A percentile compares a stretch with the other conserved stretches of the same genome.
phyloP scores from a whole-genome alignment of 2,113 vertebrate species.

The Cryptomyrus ogoouensis region DNA sequence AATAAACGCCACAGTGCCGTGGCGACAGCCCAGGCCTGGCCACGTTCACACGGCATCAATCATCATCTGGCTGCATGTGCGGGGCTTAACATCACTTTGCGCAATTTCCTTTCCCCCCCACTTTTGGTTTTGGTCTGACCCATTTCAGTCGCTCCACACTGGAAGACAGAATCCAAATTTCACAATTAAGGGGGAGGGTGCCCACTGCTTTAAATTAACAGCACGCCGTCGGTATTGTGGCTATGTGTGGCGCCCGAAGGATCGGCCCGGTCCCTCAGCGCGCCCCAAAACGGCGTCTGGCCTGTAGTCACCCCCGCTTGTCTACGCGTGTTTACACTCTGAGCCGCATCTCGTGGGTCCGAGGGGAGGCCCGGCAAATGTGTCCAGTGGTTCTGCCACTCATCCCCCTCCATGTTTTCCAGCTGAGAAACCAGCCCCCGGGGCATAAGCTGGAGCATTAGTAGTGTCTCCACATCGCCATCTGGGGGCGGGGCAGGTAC shows the following conservation, averaged over 20 bases:
- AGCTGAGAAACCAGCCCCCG: not conserved
- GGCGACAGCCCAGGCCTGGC: not conserved
- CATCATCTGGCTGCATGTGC: not conserved
- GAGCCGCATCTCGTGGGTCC: not conserved
- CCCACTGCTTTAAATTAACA: not conserved
- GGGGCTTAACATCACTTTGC: not conserved
- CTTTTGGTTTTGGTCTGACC: not conserved
- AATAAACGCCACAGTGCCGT: not conserved
- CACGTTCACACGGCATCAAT: not conserved
- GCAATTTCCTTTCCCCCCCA: not conserved
- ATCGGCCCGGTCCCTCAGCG: not conserved
- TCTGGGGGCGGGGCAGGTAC: not conserved
- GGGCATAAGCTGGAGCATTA: not conserved
- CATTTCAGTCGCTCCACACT: not conserved
- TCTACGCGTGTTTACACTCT: not conserved
- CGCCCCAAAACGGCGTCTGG: not conserved
- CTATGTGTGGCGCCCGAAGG: not conserved
- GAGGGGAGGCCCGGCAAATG: not conserved
- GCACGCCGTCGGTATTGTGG: not conserved
- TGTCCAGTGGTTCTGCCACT: not conserved
- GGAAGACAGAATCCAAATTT: not conserved
- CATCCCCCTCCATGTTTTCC: not conserved
- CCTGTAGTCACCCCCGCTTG: not conserved
- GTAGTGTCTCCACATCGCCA: not conserved
- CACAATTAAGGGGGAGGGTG: not conserved